These are phyloP conservation scores for Plusia festucae DNA, from an alignment of 2,888 invertebrate genomes.

Conservation along the genomic window DNA sequence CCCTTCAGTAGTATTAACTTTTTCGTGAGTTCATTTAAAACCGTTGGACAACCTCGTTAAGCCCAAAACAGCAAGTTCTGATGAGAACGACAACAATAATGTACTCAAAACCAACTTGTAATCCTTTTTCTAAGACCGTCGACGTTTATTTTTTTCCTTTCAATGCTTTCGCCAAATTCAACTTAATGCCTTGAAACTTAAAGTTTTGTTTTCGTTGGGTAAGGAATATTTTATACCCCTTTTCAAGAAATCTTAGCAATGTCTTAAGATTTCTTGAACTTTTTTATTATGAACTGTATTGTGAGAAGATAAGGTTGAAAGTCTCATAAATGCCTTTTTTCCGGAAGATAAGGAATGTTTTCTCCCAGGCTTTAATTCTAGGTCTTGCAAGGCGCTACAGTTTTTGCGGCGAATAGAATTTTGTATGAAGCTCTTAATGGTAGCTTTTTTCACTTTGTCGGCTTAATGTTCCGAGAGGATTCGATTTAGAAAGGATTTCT, in stretches of 20 bases:
- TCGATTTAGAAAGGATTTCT: constrained; percentile 28
- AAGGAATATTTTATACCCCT: constrained; percentile 22
- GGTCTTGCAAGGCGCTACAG: constrained; percentile 32
- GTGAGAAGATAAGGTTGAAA: background rate
- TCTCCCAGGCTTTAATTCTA: constrained; percentile 22
- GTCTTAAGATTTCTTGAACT: constrained; percentile 12
- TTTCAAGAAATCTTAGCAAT: constrained; percentile 28
- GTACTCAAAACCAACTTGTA: constrained; percentile 34
- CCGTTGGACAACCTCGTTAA: constrained; percentile 23
- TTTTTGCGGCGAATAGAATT: constrained; percentile 55
- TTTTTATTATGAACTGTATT: background rate
- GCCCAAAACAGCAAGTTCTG: constrained; percentile 21
- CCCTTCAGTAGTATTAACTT: constrained; percentile 20
- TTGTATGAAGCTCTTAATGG: constrained; percentile 47
- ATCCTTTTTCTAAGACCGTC: constrained; percentile 25
- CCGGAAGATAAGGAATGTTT: constrained; percentile 32
- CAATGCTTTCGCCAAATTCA: background rate
- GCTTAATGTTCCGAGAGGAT: constrained; percentile 31
- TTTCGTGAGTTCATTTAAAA: constrained; percentile 19
- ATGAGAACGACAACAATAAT: constrained; percentile 35
- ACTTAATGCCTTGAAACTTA: fast-evolving
- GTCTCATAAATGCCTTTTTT: background rate
- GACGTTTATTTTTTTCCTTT: constrained; percentile 10
- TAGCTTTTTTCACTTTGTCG: constrained; percentile 50
- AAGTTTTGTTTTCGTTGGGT: constrained; percentile 7